Percentiles rank a stretch among this genome's conserved stretches.
Evolutionary conservation across 2,113 vertebrate genomes (phyloP).

Genomic region (Rhinoderma darwinii): DNA sequence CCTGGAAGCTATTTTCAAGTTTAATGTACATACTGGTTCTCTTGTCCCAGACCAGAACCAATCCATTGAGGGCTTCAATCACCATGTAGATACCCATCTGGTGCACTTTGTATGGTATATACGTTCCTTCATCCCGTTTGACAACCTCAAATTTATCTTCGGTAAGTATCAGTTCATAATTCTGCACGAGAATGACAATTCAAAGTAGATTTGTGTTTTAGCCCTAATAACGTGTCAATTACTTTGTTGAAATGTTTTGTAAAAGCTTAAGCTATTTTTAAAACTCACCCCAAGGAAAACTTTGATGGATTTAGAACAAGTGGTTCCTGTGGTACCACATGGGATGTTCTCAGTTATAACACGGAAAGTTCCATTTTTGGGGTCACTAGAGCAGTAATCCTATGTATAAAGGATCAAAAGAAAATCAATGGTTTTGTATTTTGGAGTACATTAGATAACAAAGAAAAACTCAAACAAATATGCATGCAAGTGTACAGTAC

Average conservation of each 20-base stretch:
- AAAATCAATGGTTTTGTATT: neutral
- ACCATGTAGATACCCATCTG: conserved; percentile 83
- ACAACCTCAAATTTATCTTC: conserved; percentile 76
- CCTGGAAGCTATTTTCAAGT: conserved; percentile 80
- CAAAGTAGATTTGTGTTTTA: neutral
- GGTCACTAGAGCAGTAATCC: conserved; percentile 79
- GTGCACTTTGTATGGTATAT: conserved; percentile 74
- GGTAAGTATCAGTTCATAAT: conserved; percentile 78
- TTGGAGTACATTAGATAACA: neutral
- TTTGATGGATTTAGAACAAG: conserved; percentile 89
- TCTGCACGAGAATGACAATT: conserved; percentile 67
- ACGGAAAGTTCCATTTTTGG: conserved; percentile 75
- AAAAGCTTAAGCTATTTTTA: too few species aligned
- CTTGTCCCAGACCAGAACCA: conserved; percentile 86
- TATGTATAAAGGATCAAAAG: conserved; percentile 58
- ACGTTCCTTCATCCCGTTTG: conserved; percentile 63
- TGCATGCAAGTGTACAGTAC: too few species aligned
- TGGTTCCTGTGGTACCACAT: conserved; percentile 85
- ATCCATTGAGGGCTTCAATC: conserved; percentile 75
- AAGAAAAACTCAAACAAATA: neutral
- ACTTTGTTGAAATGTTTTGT: neutral
- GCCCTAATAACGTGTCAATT: neutral
- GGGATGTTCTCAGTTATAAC: conserved; percentile 85
- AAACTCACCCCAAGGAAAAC: conserved; percentile 81
- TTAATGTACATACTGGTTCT: conserved; percentile 84